A percentile compares a stretch with the other conserved stretches of the same genome.
Conservation (phyloP, 1,140 invertebrate species). For the Radopholus similis region DNA sequence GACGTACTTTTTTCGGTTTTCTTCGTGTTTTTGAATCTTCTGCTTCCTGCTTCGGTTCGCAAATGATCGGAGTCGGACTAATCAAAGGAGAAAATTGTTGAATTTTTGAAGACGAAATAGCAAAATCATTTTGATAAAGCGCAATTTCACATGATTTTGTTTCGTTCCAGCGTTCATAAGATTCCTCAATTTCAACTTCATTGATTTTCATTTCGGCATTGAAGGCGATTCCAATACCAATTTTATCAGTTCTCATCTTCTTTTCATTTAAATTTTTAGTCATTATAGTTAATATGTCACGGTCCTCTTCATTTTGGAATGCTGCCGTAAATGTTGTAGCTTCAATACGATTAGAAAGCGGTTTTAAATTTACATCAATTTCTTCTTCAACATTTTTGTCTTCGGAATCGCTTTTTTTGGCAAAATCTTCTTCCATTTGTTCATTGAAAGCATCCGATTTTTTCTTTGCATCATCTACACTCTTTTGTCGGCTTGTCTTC, state of each 20-base stretch:
- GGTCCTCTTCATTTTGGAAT: neutral
- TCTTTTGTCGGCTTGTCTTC: too few relatives aligned
- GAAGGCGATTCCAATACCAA: conserved; percentile 26
- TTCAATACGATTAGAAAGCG: neutral
- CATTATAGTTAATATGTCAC: conserved; percentile 3
- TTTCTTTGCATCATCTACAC: neutral
- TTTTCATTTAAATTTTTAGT: neutral
- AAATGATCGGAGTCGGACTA: too few relatives aligned
- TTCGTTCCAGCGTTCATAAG: neutral
- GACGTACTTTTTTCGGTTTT: conserved; percentile 1
- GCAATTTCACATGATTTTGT: neutral
- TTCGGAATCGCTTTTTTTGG: neutral
- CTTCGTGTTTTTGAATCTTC: neutral
- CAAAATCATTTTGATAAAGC: too few relatives aligned
- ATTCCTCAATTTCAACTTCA: conserved; percentile 30
- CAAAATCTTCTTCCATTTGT: neutral
- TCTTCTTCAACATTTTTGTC: neutral
- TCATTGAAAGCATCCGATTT: neutral
- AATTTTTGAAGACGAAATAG: neutral
- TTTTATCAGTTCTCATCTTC: conserved; percentile 22
- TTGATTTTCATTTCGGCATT: conserved; percentile 23
- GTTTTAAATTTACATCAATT: neutral
- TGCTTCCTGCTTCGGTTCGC: too few relatives aligned
- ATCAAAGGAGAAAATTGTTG: too few relatives aligned
- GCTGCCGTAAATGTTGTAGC: neutral